Conservation (phyloP, 2,888 invertebrate species). For the Oligia fasciuncula region DNA sequence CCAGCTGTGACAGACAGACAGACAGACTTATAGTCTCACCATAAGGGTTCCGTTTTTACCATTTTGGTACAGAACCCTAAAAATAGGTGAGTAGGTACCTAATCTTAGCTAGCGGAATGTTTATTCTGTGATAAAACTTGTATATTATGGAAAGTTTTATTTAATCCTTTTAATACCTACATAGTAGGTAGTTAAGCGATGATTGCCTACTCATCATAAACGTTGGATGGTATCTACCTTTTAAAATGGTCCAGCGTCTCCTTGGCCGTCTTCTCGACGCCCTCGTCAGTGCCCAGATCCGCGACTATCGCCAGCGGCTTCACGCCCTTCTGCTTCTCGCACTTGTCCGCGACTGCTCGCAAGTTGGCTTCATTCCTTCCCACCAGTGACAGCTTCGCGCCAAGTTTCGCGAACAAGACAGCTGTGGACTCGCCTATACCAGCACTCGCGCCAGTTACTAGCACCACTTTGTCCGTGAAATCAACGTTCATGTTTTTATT, state of each 20-base stretch:
- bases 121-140: too few relatives aligned
- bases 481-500: constrained; percentile 47
- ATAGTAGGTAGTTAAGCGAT: too few relatives aligned
- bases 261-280: constrained; percentile 69
- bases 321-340: constrained; percentile 63
- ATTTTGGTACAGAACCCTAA: too few relatives aligned
- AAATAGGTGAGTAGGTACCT: too few relatives aligned
- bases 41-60: too few relatives aligned
- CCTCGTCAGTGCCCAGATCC: constrained; percentile 74
- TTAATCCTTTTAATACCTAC: too few relatives aligned
- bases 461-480: constrained; percentile 72
- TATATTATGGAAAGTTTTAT: too few relatives aligned
- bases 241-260: constrained; percentile 70
- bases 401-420: constrained; percentile 69
- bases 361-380: constrained; percentile 70
- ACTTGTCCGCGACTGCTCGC: constrained; percentile 63
- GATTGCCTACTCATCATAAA: background rate
- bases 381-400: constrained; percentile 71
- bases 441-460: constrained; percentile 76
- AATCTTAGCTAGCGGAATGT: too few relatives aligned
- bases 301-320: constrained; percentile 70
- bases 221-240: constrained; percentile 45
- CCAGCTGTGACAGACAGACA: too few relatives aligned
- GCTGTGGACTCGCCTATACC: constrained; percentile 74
- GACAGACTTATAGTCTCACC: too few relatives aligned